Percentiles rank a stretch among this genome's conserved stretches.
These are phyloP conservation scores for Aldabrachelys gigantea DNA, from an alignment of 2,113 vertebrate genomes.

Conservation along the genomic window DNA sequence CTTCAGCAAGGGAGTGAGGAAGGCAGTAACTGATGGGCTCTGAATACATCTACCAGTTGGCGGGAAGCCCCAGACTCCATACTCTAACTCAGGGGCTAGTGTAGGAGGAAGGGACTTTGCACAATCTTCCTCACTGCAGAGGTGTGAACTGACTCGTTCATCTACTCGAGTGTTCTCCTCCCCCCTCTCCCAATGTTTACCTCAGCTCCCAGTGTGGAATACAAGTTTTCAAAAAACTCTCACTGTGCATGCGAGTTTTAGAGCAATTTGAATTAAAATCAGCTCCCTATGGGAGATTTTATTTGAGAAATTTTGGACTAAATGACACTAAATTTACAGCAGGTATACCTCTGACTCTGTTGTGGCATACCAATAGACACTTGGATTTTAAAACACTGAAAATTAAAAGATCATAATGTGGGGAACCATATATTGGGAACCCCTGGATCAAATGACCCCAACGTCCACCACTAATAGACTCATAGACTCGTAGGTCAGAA, in stretches of 20 bases:
- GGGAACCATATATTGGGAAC: not conserved
- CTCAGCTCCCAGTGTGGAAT: not conserved
- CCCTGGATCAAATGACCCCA: not conserved
- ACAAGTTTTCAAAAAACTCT: not conserved
- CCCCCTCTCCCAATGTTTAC: not conserved
- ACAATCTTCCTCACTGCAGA: not conserved
- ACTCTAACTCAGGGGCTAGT: not conserved
- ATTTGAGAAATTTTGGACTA: not conserved
- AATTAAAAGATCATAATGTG: not conserved
- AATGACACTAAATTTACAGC: not conserved
- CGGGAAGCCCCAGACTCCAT: not conserved
- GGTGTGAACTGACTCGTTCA: not conserved
- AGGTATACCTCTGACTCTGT: accelerated
- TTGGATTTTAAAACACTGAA: not conserved
- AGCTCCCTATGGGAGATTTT: not conserved
- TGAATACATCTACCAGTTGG: not conserved
- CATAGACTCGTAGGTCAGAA: too few relatives aligned
- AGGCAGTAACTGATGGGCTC: not conserved
- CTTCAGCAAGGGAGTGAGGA: not conserved
- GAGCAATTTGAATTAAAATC: not conserved
- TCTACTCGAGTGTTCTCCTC: not conserved
- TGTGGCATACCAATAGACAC: not conserved
- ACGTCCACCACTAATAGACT: not conserved
- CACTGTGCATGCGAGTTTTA: not conserved
- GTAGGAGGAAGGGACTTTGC: not conserved